Evolutionary conservation across 2,113 vertebrate species (phyloP), one percentile per base, ranked within the genome.

Genomic region (Phalacrocorax pelagicus): DNA sequence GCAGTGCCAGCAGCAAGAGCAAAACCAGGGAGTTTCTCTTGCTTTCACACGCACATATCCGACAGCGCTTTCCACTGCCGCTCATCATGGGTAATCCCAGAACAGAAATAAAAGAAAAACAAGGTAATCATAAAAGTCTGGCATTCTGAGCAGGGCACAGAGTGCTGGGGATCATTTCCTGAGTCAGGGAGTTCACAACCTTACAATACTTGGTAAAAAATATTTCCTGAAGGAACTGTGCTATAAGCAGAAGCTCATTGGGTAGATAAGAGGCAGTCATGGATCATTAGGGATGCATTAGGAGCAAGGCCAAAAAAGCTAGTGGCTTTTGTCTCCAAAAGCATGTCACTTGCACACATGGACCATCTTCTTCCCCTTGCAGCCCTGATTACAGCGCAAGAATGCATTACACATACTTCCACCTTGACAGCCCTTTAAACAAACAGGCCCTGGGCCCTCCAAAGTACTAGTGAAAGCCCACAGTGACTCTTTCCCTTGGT

Each of bases 301-400:
- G 29, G 32, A 79, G 63, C 42, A 86, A 89, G 65, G 52, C 57
- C 59, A 59, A 72, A 92, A 92, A 79, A 67, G 38, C 66, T 66
- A 54, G 47, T 65, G 27, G 42, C 26, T 88, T 92, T 91, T 84
- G 72, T 78, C 63, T 63, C 55, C 44, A 55, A 59, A 80, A 92
- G 29, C 23, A 58, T 3, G 1, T 86, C 46, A 81, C 34, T 54
- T n/a, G 11, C 26, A 74, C 65, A 71, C 6, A 0, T 59, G 38
- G 44, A 87, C 57, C 0, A 0, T 91, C 66, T n/a, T 11, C 34
- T 24, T 58, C 40, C 44, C 34, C 55, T 71, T 5, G 1, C 0
- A 73, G 58, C 12, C 24, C 36, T 10, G 5, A 16, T 32, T 38
- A 23, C 24, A 74, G n/a, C 0, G 0, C 57, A 82, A 58, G 62